Conservation (phyloP, 2,888 invertebrate genomes). For the Microlaimidae sp. region DNA sequence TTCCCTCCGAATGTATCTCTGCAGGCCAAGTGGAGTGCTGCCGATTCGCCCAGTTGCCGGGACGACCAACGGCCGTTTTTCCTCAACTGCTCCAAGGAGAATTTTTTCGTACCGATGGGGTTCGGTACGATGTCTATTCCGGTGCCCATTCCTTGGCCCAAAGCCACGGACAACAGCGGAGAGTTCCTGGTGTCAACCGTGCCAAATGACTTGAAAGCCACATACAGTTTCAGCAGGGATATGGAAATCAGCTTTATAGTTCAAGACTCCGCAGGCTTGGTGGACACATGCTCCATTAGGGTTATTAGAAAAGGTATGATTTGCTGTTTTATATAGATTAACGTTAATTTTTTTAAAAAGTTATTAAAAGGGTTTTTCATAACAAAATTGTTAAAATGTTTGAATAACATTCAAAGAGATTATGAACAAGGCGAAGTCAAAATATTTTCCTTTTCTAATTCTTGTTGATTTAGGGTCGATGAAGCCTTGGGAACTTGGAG, state of each 20-base stretch:
- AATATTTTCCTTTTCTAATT: no score
- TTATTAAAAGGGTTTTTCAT: no score
- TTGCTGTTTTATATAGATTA: no score
- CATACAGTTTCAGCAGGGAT: background rate
- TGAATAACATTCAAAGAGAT: no score
- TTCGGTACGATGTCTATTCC: background rate
- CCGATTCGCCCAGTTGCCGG: background rate
- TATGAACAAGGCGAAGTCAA: no score
- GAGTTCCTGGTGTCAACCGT: background rate
- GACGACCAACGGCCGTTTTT: background rate
- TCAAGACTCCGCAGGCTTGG: background rate
- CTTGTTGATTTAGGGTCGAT: no score
- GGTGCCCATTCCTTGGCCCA: background rate
- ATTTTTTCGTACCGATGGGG: background rate
- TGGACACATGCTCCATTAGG: background rate
- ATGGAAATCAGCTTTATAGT: background rate
- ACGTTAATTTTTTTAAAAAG: no score
- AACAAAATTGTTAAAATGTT: no score
- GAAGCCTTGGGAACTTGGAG: no score
- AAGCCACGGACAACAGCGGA: background rate
- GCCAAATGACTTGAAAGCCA: background rate
- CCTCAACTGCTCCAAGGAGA: background rate
- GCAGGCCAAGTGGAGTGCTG: no score
- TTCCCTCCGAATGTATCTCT: background rate
- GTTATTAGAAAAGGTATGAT: background rate